Percentiles rank a stretch among this genome's conserved stretches.
These are phyloP conservation scores for Rhombomys opimus DNA, from an alignment of 2,113 vertebrate species.

Conservation along the genomic window DNA sequence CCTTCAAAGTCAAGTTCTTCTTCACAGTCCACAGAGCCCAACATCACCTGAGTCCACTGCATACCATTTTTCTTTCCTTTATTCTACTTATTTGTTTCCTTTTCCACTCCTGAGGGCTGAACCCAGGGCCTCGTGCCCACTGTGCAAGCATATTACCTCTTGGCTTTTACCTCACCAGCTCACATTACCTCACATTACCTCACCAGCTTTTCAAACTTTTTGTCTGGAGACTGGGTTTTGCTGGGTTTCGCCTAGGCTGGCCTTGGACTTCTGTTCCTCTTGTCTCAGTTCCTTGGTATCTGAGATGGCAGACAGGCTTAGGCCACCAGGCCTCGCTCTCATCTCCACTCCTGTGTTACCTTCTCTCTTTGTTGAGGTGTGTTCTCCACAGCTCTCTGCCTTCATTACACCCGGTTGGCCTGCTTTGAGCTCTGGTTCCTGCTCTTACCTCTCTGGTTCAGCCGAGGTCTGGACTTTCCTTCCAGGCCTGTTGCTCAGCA, in stretches of 20 bases:
- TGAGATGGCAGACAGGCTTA: background rate
- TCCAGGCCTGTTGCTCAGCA: background rate
- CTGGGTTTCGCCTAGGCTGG: background rate
- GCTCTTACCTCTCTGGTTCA: background rate
- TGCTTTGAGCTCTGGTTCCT: no score
- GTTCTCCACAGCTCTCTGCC: background rate
- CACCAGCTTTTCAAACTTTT: background rate
- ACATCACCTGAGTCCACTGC: rapidly evolving
- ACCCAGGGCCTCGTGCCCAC: background rate
- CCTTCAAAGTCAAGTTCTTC: background rate
- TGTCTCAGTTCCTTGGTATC: background rate
- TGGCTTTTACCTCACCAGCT: background rate
- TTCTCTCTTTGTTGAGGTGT: background rate
- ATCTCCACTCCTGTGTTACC: background rate
- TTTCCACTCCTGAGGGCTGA: background rate
- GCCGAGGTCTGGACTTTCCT: background rate
- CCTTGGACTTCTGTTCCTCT: background rate
- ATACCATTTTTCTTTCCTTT: background rate
- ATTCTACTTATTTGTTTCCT: background rate
- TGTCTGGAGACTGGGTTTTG: background rate
- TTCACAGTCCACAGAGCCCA: rapidly evolving
- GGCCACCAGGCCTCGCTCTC: background rate
- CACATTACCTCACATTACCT: background rate
- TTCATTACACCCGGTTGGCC: rapidly evolving
- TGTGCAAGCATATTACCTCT: background rate